Conservation (phyloP, 1,140 invertebrate genomes). For the Drosophila arizonae region DNA sequence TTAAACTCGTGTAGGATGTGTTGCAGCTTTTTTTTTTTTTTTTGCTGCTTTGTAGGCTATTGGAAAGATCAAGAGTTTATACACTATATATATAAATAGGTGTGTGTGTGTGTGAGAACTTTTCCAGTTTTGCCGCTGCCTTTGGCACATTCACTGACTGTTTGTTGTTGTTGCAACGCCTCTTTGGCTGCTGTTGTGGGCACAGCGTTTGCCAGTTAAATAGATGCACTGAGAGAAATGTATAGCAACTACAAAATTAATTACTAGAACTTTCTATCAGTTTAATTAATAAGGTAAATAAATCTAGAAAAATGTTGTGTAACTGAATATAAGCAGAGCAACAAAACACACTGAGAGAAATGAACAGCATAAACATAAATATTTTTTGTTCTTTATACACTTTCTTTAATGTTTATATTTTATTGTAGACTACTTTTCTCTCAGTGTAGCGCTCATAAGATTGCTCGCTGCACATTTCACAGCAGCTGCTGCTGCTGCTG, state of each 20-base stretch:
- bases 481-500: conserved; percentile 28
- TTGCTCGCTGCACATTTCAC: conserved; percentile 16
- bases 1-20: conserved; percentile 73
- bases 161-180: conserved; percentile 23
- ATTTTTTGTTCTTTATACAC: no score
- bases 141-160: conserved; percentile 7
- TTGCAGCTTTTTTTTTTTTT: conserved; percentile 35
- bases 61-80: conserved; percentile 82
- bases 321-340: no score
- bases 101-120: conserved; percentile 55
- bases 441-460: conserved; percentile 3
- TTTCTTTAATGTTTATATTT: no score
- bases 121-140: conserved; percentile 64
- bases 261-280: no score
- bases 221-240: conserved; percentile 30
- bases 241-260: no score
- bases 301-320: no score
- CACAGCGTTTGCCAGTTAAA: conserved; percentile 70
- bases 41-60: conserved; percentile 73
- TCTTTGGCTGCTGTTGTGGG: conserved; percentile 52
- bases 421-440: not conserved
- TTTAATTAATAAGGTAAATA: no score
- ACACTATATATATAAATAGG: conserved; percentile 20
- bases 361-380: no score
- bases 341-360: no score